Evolutionary conservation across 1,140 invertebrate genomes (phyloP).

Genomic region (Drosophila albomicans): DNA sequence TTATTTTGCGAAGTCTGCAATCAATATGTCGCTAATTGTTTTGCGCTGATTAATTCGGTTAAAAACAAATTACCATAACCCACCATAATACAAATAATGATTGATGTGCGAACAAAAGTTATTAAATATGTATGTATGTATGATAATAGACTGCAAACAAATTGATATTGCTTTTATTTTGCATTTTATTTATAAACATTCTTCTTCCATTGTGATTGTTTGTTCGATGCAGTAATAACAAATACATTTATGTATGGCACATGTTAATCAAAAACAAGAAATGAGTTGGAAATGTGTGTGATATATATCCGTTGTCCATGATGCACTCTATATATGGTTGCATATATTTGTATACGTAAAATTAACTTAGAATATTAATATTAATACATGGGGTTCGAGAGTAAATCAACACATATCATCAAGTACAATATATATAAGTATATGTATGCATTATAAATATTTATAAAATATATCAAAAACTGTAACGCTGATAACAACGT

Average conservation of each 20-base stretch:
- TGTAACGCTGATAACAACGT: conserved; percentile 51
- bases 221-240: conserved; percentile 42
- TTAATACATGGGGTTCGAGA: conserved; percentile 60
- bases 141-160: conserved; percentile 41
- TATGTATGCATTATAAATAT: conserved; percentile 54
- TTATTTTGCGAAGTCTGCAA: neutral
- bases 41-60: conserved; percentile 50
- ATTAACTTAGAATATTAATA: conserved; percentile 25
- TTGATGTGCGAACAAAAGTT: conserved; percentile 12
- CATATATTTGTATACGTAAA: conserved; percentile 22
- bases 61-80: conserved; percentile 47
- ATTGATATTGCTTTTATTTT: conserved; percentile 45
- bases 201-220: conserved; percentile 14
- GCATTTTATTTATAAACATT: conserved; percentile 36
- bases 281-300: conserved; percentile 39
- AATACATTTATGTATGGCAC: conserved; percentile 48
- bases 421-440: conserved; percentile 35
- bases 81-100: conserved; percentile 11
- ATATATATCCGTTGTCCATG: conserved; percentile 6
- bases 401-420: conserved; percentile 19
- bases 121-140: conserved; percentile 1
- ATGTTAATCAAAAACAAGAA: conserved; percentile 38
- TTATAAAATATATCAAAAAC: conserved; percentile 74
- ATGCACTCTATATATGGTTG: conserved; percentile 7
- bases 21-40: conserved; percentile 37